A percentile compares a stretch with the other conserved stretches of the same genome.
Conservation (phyloP, 53 echinoderm and acorn worm genomes). For the Hippasteria phrygiana region DNA sequence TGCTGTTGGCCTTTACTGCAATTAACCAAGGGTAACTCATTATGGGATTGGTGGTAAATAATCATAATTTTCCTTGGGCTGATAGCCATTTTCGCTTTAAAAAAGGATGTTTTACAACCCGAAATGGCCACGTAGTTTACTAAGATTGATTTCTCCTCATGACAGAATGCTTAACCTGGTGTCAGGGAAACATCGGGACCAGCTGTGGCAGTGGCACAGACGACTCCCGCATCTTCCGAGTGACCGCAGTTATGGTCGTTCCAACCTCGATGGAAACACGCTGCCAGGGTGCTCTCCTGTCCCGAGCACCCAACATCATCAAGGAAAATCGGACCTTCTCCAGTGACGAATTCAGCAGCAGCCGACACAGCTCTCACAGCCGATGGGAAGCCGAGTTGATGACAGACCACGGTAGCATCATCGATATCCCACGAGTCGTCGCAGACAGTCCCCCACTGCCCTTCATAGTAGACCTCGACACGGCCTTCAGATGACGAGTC, state of each 20-base stretch:
- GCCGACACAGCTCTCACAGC: constrained; percentile 21
- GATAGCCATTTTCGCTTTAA: no score
- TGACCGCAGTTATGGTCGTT: constrained; percentile 25
- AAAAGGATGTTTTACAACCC: no score
- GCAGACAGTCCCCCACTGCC: constrained; percentile 40
- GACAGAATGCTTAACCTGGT: constrained; percentile 1
- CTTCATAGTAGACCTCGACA: constrained; percentile 38
- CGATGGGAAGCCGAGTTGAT: constrained; percentile 37
- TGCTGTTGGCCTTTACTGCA: no score
- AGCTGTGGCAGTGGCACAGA: background rate
- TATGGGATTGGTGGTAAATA: no score
- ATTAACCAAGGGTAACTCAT: no score
- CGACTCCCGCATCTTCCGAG: constrained; percentile 49
- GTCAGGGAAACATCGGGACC: background rate
- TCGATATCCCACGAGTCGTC: constrained; percentile 34
- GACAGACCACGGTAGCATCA: constrained; percentile 55
- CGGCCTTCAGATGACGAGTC: constrained; percentile 23
- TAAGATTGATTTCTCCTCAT: no score
- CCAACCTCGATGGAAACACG: constrained; percentile 24
- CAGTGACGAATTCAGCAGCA: background rate
- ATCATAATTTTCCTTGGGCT: no score
- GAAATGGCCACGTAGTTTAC: background rate
- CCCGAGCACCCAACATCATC: constrained; percentile 24
- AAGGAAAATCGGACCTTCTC: constrained; percentile 16
- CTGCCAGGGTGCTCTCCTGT: constrained; percentile 24